Base-by-base conservation (phyloP, 92 coral and sea anemone species). In the Siderastrea radians region DNA sequence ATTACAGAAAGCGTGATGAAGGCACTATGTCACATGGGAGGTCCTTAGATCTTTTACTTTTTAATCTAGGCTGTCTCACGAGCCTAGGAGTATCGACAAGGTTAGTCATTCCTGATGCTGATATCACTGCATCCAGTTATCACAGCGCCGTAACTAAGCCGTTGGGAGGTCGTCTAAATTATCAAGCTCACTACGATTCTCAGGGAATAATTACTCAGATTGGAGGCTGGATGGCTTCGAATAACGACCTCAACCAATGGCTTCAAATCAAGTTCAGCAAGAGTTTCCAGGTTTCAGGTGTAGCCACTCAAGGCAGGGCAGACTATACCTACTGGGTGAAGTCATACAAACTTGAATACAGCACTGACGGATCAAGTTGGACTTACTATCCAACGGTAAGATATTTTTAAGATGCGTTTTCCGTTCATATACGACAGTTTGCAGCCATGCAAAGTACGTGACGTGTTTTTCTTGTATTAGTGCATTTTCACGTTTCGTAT, bases 291-390 rank as follows among this genome's bases (percentile, higher is more conserved):
- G 57, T 95, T 50, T 72, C 98, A 15, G 98, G 92, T 5, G 98
- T 93, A 13, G 92, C 92, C 54, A 95, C 96, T 13, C 98, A 95
- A 88, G 98, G 98, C 16, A 82, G 92, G 49, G 73, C 82, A 17
- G 95, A 89, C 83, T 16, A n/a, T 60, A 83, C 80, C 52, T 85
- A 93, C 19, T 91, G 94, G 89, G 98, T 95, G 52, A 95, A n/a
- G 49, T n/a, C 45, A n/a, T 95, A 95, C 67, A 89, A 89, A 70
- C 75, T 95, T 16, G 77, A 93, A 52, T 86, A 82, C 92, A 93
- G 98, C 57, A 58, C 16, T 7, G 98, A 95, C 47, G 95, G 94
- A 50, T 67, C 83, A 16, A 50, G 16, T n/a, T 95, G 96, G 96
- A 51, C 87, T 7, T 53, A 68, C 49, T 95, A 95, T 75, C 84